Evolutionary conservation across 2,113 vertebrate species (phyloP).

Genomic region (Proteles cristata): DNA sequence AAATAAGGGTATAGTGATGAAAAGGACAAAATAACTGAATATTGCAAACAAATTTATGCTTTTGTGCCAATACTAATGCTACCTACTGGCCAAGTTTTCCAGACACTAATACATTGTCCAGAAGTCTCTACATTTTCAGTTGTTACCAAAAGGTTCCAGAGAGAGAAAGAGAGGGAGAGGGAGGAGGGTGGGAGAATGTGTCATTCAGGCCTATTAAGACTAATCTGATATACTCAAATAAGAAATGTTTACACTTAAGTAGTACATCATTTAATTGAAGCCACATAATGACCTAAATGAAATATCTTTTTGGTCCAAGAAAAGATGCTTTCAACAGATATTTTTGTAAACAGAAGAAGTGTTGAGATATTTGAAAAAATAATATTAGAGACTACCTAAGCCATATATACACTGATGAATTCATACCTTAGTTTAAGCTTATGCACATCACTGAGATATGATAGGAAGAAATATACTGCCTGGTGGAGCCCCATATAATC

Average conservation of each 20-base stretch:
- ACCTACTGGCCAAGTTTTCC: neutral
- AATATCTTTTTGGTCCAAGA: neutral
- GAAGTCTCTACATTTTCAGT: neutral
- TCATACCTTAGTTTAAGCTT: neutral
- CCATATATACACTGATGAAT: neutral
- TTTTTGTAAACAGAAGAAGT: neutral
- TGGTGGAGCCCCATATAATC: neutral
- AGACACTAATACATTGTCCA: neutral
- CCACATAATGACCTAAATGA: neutral
- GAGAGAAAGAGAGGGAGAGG: neutral
- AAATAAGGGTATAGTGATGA: constrained; percentile 61
- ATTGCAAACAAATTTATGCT: constrained; percentile 16
- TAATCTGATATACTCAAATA: neutral
- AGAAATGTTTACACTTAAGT: neutral
- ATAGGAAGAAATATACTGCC: neutral
- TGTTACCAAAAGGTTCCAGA: neutral
- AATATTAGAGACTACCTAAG: neutral
- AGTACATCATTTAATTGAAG: neutral
- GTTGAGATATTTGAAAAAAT: neutral
- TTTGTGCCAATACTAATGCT: constrained; percentile 10
- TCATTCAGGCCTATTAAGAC: neutral
- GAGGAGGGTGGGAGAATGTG: too few relatives aligned
- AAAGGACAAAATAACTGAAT: constrained; percentile 64
- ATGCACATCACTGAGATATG: neutral
- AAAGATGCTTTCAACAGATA: neutral